These are phyloP conservation scores for Marmota monax DNA, from an alignment of 2,113 vertebrate species.

Conservation along the genomic window DNA sequence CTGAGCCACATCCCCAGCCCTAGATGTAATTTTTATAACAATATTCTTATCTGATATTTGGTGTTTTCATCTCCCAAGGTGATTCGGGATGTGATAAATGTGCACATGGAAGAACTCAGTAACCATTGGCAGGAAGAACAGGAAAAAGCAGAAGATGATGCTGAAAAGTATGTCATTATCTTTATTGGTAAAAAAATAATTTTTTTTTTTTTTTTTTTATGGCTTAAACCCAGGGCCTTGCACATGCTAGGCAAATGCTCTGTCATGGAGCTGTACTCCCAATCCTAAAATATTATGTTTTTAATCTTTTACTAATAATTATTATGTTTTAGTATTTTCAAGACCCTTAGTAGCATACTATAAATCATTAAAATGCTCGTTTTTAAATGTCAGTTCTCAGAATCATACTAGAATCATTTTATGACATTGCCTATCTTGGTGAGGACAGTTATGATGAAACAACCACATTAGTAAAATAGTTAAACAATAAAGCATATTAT, in stretches of 20 bases:
- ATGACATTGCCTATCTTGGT: neutral
- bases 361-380: neutral
- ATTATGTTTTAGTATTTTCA: neutral
- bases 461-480: neutral
- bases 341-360: neutral
- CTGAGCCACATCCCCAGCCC: no score
- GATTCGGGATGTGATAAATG: constrained; percentile 96
- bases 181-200: neutral
- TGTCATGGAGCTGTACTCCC: fast-evolving
- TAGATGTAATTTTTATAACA: neutral
- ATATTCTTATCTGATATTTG: neutral
- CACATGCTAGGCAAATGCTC: neutral
- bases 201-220: neutral
- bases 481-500: neutral
- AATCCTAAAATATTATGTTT: neutral
- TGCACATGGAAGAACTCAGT: constrained; percentile 96
- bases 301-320: neutral
- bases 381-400: neutral
- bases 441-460: neutral
- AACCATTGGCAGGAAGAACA: constrained; percentile 93
- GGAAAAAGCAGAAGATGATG: constrained; percentile 82
- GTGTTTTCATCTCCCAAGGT: constrained; percentile 87
- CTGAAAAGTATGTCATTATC: constrained; percentile 67
- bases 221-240: neutral
- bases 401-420: neutral